phyloP scores from a whole-genome alignment of 2,113 vertebrate genomes.

The Grantiella picta region DNA sequence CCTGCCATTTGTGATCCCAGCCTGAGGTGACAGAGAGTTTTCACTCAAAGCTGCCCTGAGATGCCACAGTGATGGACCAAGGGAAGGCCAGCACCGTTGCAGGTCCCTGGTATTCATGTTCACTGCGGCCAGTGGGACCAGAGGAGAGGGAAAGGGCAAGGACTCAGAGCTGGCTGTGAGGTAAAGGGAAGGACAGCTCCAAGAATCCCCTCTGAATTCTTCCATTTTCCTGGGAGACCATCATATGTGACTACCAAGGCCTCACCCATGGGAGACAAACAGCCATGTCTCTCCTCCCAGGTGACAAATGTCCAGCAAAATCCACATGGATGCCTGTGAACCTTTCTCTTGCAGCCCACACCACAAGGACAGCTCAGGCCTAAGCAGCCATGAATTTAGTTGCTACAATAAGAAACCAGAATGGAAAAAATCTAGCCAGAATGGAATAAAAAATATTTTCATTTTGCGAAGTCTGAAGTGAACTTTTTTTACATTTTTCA shows the following conservation, averaged over 20 bases:
- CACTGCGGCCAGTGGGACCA: neutral
- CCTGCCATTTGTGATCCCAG: accelerated
- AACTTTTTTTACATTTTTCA: neutral
- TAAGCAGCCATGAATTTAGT: neutral
- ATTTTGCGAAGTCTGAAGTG: neutral
- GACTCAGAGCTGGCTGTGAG: neutral
- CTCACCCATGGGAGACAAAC: neutral
- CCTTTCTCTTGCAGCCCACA: neutral
- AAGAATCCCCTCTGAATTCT: neutral
- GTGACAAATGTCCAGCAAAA: neutral
- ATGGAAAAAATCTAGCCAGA: neutral
- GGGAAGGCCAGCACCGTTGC: accelerated
- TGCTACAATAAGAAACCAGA: neutral
- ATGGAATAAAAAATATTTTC: constrained; percentile 18
- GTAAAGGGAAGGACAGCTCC: neutral
- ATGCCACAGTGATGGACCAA: accelerated
- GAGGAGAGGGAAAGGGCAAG: neutral
- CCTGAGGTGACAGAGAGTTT: neutral
- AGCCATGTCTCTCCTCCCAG: accelerated
- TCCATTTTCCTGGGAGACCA: neutral
- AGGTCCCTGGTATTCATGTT: neutral
- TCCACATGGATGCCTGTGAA: neutral
- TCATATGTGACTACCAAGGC: neutral
- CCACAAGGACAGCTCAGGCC: neutral
- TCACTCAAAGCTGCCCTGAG: accelerated